Evolutionary conservation across 2,888 invertebrate species (phyloP).

Genomic region (Chironomus tentans): DNA sequence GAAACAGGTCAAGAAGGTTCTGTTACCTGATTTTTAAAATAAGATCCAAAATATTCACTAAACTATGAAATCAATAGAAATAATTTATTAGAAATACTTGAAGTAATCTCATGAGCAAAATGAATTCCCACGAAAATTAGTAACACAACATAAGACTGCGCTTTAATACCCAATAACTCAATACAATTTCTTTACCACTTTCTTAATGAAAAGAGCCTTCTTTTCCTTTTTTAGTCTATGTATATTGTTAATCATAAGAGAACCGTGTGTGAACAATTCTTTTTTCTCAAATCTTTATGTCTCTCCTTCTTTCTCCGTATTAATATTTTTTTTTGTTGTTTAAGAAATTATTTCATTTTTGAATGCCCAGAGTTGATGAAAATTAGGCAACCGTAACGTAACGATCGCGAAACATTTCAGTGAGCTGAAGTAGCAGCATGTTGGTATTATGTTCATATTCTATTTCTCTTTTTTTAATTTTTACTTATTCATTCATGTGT

Average conservation of each 20-base stretch:
- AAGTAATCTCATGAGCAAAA: too few species aligned
- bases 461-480: not conserved
- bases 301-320: not conserved
- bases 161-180: too few species aligned
- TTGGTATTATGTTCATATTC: not conserved
- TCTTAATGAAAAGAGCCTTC: too few species aligned
- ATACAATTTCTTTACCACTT: too few species aligned
- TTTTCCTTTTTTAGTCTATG: too few species aligned
- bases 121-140: too few species aligned
- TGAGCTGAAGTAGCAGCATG: slow-evolving; percentile 10
- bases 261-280: not conserved
- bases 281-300: not conserved
- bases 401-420: not conserved
- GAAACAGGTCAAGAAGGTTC: too few species aligned
- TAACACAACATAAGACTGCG: too few species aligned
- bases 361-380: not conserved
- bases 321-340: not conserved
- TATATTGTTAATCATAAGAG: not conserved
- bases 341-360: not conserved
- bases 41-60: too few species aligned
- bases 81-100: too few species aligned
- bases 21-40: too few species aligned
- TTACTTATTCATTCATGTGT: slow-evolving; percentile 20
- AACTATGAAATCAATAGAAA: too few species aligned
- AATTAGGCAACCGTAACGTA: slow-evolving; percentile 19